Evolutionary conservation across 1,140 invertebrate genomes (phyloP).

Genomic region (Diabrotica virgifera): DNA sequence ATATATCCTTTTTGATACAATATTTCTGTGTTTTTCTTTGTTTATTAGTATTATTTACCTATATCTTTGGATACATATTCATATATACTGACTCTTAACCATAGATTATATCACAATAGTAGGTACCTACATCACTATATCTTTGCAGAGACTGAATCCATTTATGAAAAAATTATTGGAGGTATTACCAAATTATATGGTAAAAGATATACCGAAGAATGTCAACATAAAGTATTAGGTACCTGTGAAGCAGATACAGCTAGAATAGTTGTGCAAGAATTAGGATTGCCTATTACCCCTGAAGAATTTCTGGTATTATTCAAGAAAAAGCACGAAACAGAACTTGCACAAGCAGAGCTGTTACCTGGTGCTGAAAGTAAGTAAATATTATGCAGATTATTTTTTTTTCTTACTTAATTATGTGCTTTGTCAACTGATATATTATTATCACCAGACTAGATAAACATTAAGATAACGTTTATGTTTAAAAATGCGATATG

Average conservation of each 20-base stretch:
- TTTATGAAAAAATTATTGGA: slow-evolving; percentile 43
- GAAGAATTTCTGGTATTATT: slow-evolving; percentile 53
- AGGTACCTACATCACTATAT: too few species aligned
- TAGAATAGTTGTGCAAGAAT: slow-evolving; percentile 52
- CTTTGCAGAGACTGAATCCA: slow-evolving; percentile 47
- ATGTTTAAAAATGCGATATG: slow-evolving; percentile 67
- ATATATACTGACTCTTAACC: too few species aligned
- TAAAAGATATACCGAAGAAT: slow-evolving; percentile 58
- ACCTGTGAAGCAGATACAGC: slow-evolving; percentile 56
- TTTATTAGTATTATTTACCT: too few species aligned
- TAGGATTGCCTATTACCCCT: slow-evolving; percentile 54
- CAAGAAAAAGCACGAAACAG: slow-evolving; percentile 27
- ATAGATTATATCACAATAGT: too few species aligned
- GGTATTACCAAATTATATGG: slow-evolving; percentile 50
- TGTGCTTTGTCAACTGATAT: slow-evolving; percentile 80
- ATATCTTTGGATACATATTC: too few species aligned
- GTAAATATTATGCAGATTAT: slow-evolving; percentile 73
- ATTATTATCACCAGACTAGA: slow-evolving; percentile 75
- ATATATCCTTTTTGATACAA: too few species aligned
- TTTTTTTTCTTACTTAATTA: slow-evolving; percentile 44
- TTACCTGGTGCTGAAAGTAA: slow-evolving; percentile 55
- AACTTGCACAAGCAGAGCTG: slow-evolving; percentile 43
- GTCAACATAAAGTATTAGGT: slow-evolving; percentile 59
- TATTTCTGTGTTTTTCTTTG: too few species aligned
- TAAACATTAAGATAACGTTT: slow-evolving; percentile 73